Evolutionary conservation across 2,113 vertebrate genomes (phyloP).

Genomic region (Phaethon lepturus): DNA sequence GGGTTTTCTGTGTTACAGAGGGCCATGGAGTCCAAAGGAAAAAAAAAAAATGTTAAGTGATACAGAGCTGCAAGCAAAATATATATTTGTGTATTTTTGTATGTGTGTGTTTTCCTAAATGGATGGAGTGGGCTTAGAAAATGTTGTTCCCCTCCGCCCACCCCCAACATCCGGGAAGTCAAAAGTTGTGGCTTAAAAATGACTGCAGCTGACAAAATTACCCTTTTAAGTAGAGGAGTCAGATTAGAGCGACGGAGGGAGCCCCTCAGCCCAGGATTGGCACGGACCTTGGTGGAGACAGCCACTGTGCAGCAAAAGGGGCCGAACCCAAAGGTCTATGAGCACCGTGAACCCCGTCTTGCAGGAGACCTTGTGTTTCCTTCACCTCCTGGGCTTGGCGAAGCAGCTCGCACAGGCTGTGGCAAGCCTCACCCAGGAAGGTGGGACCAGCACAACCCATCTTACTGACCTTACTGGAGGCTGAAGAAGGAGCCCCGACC

Average conservation of each 20-base stretch:
- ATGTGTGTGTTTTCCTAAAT: background rate
- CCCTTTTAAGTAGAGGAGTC: background rate
- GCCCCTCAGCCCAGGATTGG: background rate
- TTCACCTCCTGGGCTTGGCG: background rate
- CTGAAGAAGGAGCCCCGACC: conserved; percentile 21
- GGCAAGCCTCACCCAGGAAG: background rate
- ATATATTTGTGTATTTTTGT: background rate
- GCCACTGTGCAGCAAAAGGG: background rate
- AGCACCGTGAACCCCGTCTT: background rate
- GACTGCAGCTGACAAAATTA: background rate
- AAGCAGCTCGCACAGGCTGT: background rate
- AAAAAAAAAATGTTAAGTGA: background rate
- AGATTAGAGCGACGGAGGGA: background rate
- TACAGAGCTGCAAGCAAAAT: background rate
- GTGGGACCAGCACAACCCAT: background rate
- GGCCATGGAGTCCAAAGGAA: background rate
- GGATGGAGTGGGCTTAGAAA: background rate
- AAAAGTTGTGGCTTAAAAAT: background rate
- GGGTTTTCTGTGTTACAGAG: background rate
- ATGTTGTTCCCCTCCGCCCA: background rate
- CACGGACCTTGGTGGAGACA: background rate
- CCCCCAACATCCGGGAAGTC: background rate
- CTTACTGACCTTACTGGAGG: background rate
- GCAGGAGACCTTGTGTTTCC: background rate
- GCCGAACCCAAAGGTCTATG: background rate